Evolutionary conservation across 2,113 vertebrate species (phyloP).

Genomic region (Myrmophylax atrothorax): DNA sequence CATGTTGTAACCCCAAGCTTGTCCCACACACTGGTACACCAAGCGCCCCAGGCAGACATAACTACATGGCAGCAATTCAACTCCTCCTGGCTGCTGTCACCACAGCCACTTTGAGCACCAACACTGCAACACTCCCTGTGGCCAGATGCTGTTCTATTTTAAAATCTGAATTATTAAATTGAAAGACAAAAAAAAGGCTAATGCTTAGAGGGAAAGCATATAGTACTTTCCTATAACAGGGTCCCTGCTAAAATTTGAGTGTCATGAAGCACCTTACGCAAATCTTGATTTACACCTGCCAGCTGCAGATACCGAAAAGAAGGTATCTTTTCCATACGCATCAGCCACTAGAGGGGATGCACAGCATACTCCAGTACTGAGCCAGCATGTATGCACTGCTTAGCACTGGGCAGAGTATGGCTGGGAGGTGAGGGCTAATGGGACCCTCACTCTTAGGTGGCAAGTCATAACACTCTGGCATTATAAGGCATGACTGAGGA

Average conservation of each 20-base stretch:
- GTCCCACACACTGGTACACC: rapidly evolving
- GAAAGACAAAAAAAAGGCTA: not conserved
- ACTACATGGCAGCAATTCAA: not conserved
- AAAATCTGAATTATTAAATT: not conserved
- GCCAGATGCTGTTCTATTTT: not conserved
- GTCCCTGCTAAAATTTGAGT: not conserved
- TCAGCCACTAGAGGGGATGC: slow-evolving; percentile 24
- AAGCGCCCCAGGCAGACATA: rapidly evolving
- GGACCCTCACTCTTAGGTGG: not conserved
- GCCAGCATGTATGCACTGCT: not conserved
- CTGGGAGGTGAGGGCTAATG: not conserved
- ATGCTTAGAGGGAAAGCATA: not conserved
- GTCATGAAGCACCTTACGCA: not conserved
- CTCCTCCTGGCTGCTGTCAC: not conserved
- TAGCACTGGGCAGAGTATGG: not conserved
- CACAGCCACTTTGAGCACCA: not conserved
- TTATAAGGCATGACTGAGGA: not conserved
- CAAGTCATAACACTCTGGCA: not conserved
- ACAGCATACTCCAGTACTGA: not conserved
- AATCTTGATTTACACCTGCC: not conserved
- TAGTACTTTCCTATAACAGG: not conserved
- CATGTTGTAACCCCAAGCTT: not conserved
- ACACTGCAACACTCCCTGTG: not conserved
- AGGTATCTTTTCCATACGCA: not conserved
- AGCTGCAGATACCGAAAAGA: not conserved